These are phyloP conservation scores for Orientallactaga bullata DNA, from an alignment of 2,113 vertebrate genomes.

Conservation along the genomic window DNA sequence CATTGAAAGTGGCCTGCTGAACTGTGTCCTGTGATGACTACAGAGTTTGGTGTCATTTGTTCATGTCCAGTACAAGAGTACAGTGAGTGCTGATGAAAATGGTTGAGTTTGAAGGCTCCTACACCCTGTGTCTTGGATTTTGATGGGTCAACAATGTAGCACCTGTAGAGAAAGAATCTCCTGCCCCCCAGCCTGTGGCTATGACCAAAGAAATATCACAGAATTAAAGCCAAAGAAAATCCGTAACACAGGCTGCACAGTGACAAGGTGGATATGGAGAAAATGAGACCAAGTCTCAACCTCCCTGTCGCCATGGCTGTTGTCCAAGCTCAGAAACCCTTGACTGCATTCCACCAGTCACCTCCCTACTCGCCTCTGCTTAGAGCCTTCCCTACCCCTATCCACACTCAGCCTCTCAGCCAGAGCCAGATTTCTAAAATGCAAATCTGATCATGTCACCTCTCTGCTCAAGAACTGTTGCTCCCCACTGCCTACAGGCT, in stretches of 20 bases:
- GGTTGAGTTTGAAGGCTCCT: background rate
- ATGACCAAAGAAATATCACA: background rate
- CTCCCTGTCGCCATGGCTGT: background rate
- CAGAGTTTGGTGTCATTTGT: background rate
- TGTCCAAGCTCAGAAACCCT: background rate
- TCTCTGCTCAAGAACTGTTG: conserved; percentile 71
- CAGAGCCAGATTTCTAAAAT: conserved; percentile 75
- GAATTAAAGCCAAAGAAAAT: conserved; percentile 39
- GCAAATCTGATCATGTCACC: conserved; percentile 79
- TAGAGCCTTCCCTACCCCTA: conserved; percentile 40
- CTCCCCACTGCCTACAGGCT: conserved; percentile 77
- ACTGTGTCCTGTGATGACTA: background rate
- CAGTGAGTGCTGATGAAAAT: background rate
- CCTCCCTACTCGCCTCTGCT: conserved; percentile 4
- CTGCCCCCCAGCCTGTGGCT: conserved; percentile 5
- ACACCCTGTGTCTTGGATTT: background rate
- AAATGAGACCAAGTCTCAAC: background rate
- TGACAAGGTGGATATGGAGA: background rate
- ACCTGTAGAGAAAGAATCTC: background rate
- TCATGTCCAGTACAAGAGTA: background rate
- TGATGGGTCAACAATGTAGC: conserved; percentile 36
- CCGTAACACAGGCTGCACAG: background rate
- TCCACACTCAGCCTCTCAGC: conserved; percentile 65
- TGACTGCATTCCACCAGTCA: background rate
- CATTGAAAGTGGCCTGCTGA: background rate